phyloP scores from a whole-genome alignment of 2,113 vertebrate species.

The Syngnathus floridae region DNA sequence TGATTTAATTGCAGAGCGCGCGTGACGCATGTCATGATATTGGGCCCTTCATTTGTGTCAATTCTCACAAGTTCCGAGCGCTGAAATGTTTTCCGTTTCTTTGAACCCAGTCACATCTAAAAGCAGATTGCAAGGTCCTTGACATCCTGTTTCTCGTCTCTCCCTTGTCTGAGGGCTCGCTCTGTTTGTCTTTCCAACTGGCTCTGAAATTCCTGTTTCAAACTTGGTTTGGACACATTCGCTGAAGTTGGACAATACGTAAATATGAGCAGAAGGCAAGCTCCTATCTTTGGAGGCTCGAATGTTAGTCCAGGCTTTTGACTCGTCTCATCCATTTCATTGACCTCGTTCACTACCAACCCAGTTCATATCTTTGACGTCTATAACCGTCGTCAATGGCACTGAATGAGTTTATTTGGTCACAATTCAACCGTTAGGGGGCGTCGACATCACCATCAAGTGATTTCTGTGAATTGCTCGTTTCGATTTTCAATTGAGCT shows the following conservation, averaged over 20 bases:
- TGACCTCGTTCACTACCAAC: conserved; percentile 13
- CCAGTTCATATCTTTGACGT: no score
- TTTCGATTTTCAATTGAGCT: background rate
- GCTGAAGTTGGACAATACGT: conserved; percentile 19
- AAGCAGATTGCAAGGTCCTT: conserved; percentile 15
- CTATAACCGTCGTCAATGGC: no score
- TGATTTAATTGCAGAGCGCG: conserved; percentile 32
- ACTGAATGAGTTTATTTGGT: no score
- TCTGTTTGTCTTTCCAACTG: conserved; percentile 6
- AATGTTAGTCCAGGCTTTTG: no score
- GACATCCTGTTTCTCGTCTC: background rate
- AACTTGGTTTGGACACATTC: conserved; percentile 1
- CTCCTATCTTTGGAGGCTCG: background rate
- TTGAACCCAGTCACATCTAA: conserved; percentile 37
- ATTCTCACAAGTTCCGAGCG: conserved; percentile 18
- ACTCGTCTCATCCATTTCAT: conserved; percentile 55
- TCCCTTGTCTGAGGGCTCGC: background rate
- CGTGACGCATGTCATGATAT: conserved; percentile 37
- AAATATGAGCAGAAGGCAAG: conserved; percentile 12
- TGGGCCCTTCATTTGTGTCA: conserved; percentile 53
- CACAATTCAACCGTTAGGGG: background rate
- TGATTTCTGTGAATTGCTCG: conserved; percentile 2
- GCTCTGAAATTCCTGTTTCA: background rate
- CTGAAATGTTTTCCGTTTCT: conserved; percentile 34
- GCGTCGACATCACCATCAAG: background rate